These are phyloP conservation scores for Nestor notabilis DNA, from an alignment of 2,113 vertebrate genomes.

Conservation along the genomic window DNA sequence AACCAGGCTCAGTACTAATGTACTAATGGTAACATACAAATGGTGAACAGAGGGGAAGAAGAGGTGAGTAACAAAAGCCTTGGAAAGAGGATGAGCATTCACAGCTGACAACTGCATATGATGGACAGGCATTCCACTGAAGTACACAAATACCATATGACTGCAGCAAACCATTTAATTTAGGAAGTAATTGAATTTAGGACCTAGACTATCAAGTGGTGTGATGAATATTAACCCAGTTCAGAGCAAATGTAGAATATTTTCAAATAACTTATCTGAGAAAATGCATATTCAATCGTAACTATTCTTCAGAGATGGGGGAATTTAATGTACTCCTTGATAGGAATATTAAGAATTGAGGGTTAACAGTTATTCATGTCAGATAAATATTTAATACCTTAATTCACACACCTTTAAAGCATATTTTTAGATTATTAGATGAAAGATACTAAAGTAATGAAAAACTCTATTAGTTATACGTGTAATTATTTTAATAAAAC, in stretches of 20 bases:
- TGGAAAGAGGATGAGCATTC: neutral
- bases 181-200: neutral
- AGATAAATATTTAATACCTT: neutral
- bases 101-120: neutral
- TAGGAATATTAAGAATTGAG: neutral
- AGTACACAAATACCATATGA: neutral
- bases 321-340: neutral
- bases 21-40: neutral
- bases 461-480: neutral
- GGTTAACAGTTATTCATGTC: neutral
- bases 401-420: neutral
- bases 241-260: neutral
- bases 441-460: neutral
- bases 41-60: accelerated
- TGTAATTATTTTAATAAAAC: neutral
- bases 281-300: neutral
- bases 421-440: neutral
- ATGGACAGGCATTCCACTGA: neutral
- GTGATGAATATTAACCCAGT: neutral
- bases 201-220: neutral
- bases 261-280: neutral
- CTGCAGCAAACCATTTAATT: neutral
- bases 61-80: neutral
- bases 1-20: neutral
- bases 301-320: neutral